These are phyloP conservation scores for Danio choprae DNA, from an alignment of 2,797 vertebrate species.

Conservation along the genomic window DNA sequence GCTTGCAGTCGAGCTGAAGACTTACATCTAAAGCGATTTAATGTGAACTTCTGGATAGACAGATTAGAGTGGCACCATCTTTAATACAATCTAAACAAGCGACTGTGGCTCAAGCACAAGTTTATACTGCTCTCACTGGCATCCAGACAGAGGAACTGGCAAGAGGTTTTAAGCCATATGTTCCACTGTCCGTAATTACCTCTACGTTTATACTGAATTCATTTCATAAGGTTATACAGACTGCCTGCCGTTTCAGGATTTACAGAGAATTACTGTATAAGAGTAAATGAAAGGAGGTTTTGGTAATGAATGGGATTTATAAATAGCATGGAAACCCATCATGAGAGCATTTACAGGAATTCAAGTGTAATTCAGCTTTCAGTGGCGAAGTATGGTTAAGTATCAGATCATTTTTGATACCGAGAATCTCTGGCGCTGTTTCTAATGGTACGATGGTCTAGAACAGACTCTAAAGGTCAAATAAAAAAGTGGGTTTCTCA, in stretches of 20 bases:
- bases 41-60: background rate
- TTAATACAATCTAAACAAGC: slow-evolving; percentile 50
- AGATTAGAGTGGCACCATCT: slow-evolving; percentile 21
- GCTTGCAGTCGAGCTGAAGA: background rate
- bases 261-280: slow-evolving; percentile 44
- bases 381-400: slow-evolving; percentile 59
- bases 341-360: slow-evolving; percentile 75
- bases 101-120: slow-evolving; percentile 16
- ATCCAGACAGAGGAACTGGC: slow-evolving; percentile 21
- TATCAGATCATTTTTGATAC: slow-evolving; percentile 76
- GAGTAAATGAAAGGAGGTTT: slow-evolving; percentile 60
- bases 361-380: slow-evolving; percentile 64
- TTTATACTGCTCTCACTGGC: slow-evolving; percentile 37
- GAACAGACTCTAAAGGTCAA: slow-evolving; percentile 31
- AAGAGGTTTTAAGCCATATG: slow-evolving; percentile 8
- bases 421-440: slow-evolving; percentile 65
- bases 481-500: slow-evolving; percentile 9
- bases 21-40: background rate
- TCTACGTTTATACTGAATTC: slow-evolving; percentile 16
- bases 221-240: slow-evolving; percentile 24
- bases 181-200: slow-evolving; percentile 32
- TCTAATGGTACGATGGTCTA: slow-evolving; percentile 59
- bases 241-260: slow-evolving; percentile 21
- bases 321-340: slow-evolving; percentile 66
- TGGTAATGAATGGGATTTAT: slow-evolving; percentile 51